A percentile compares a stretch with the other conserved stretches of the same genome.
Conservation (phyloP, 1,140 invertebrate species). For the Zaprionus lachaisei region DNA sequence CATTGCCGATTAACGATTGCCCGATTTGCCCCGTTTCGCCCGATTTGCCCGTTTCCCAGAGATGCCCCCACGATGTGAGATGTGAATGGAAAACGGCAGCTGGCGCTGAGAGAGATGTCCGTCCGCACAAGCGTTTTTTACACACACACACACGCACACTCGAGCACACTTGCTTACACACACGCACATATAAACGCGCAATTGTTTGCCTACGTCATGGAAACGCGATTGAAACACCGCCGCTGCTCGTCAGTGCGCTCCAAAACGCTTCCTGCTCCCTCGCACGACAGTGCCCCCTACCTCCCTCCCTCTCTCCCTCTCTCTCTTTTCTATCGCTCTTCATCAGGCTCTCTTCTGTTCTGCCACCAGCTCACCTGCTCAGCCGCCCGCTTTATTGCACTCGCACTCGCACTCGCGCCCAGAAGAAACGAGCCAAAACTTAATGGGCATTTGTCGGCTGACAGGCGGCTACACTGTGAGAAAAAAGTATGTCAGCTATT, state of each 20-base stretch:
- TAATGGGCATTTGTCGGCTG: constrained; percentile 39
- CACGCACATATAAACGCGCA: neutral
- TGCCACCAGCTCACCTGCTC: neutral
- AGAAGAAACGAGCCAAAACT: constrained; percentile 36
- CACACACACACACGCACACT: neutral
- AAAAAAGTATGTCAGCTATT: neutral
- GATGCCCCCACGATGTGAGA: neutral
- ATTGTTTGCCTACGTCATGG: constrained; percentile 36
- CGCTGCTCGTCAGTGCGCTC: neutral
- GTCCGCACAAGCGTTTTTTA: constrained; percentile 1
- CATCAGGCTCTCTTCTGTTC: neutral
- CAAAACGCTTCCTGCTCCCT: constrained; percentile 23
- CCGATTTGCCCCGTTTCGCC: neutral
- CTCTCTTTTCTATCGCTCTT: neutral
- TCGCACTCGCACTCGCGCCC: neutral
- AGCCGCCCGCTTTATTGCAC: neutral
- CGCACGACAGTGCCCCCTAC: neutral
- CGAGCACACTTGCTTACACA: neutral
- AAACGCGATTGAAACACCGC: constrained; percentile 15
- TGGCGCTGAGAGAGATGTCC: constrained; percentile 58
- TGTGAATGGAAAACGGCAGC: constrained; percentile 35
- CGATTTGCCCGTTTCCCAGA: neutral
- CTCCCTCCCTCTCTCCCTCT: neutral
- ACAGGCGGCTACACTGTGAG: constrained; percentile 23
- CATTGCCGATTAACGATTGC: constrained; percentile 6